These are phyloP conservation scores for Tapirus terrestris DNA, from an alignment of 2,113 vertebrate species.

Conservation along the genomic window DNA sequence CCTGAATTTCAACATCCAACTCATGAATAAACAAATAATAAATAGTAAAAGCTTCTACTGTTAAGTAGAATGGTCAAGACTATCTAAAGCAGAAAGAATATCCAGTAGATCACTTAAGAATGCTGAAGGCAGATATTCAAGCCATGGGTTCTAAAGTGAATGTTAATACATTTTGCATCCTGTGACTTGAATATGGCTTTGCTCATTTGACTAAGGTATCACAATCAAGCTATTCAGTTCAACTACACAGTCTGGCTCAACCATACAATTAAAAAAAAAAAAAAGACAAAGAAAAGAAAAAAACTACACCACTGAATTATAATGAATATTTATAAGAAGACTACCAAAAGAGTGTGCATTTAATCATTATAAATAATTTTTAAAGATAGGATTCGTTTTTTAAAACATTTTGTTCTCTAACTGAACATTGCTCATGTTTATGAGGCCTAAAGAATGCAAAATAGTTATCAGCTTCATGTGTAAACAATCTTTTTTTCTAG, in stretches of 20 bases:
- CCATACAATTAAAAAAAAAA: conserved; percentile 43
- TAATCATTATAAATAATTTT: conserved; percentile 59
- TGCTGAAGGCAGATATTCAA: conserved; percentile 62
- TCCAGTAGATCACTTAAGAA: conserved; percentile 24
- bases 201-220: conserved; percentile 61
- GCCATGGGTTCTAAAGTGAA: conserved; percentile 44
- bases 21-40: conserved; percentile 56
- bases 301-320: conserved; percentile 33
- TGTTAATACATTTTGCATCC: conserved; percentile 58
- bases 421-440: neutral
- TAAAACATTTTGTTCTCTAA: conserved; percentile 32
- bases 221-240: conserved; percentile 72
- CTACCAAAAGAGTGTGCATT: conserved; percentile 22
- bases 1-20: conserved; percentile 40
- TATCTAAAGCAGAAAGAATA: conserved; percentile 53
- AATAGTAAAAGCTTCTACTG: conserved; percentile 50
- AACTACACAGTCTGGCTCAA: conserved; percentile 48
- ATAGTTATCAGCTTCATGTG: neutral
- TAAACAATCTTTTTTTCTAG: neutral
- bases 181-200: conserved; percentile 68
- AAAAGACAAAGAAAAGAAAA: neutral
- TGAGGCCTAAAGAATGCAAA: conserved; percentile 45
- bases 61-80: conserved; percentile 34
- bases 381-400: conserved; percentile 25
- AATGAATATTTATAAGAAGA: conserved; percentile 54